Base-by-base conservation (phyloP, 2,113 vertebrate genomes). In the Muntiacus reevesi region DNA sequence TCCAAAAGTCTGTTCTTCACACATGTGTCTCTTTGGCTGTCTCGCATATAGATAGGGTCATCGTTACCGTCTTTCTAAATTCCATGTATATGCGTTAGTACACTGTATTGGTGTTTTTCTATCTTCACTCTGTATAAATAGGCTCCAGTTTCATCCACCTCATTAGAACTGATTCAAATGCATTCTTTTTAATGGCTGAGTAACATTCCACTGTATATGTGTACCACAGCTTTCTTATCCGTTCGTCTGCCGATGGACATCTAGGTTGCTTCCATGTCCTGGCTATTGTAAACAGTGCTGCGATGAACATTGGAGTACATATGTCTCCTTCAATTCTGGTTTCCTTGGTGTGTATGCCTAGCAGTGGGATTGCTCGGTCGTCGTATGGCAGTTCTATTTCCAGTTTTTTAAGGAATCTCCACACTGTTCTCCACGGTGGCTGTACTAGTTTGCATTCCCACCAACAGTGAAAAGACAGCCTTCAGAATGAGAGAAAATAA, bases 251-350 rank as follows among this genome's bases (percentile, higher is more conserved):
- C 0, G 17, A 19, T 67, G 33, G 8, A 36, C 64, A 67, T 36
- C 64, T 10, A 36, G 64, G 64, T 67, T 67, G 64, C 64, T 67
- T 67, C 64, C 33, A 5, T 67, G 64, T 67, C 17, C 64, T 67
- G 17, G 8, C 64, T 67, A 5, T 36, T 67, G 33, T 36, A 67
- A 67, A 36, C 33, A 36, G 16, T 67, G 64, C 64, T 36, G 8
- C 0, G 2, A 11, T 36, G 64, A 67, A 67, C 64, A 67, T 5
- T 67, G 8, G 33, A 2, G 17, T 67, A 5, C 33, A 67, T 0
- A 0, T 67, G 64, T 11, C 33, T 36, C 8, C 21, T 67, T 67
- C 64, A 67, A 0, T 67, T 67, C 33, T 10, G 62, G 62, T 67
- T 67, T 67, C 17, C 17, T 10, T 5, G 33, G 33, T 36, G 64